Conservation (phyloP, 2,888 invertebrate genomes). For the Trachelus troglodyta region DNA sequence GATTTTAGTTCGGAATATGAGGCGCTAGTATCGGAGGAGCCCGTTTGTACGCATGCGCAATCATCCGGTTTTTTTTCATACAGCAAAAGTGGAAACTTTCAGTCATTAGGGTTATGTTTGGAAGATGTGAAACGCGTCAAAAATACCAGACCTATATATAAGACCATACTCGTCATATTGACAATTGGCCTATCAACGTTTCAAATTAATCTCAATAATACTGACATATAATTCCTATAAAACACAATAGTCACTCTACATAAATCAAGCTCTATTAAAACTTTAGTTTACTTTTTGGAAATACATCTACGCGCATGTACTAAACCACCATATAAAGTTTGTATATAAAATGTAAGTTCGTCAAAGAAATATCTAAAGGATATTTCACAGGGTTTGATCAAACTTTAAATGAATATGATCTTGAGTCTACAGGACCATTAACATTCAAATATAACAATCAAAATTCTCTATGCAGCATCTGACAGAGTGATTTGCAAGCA, state of each 20-base stretch:
- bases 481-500: not conserved
- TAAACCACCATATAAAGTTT: not conserved
- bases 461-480: not conserved
- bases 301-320: not conserved
- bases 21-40: too few relatives aligned
- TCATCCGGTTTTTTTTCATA: too few relatives aligned
- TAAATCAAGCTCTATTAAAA: not conserved
- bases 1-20: too few relatives aligned
- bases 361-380: not conserved
- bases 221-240: not conserved
- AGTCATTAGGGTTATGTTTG: too few relatives aligned
- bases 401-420: not conserved
- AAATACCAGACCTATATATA: too few relatives aligned
- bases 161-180: slow-evolving; percentile 67
- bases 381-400: not conserved
- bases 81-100: too few relatives aligned
- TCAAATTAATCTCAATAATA: not conserved
- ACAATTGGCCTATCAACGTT: not conserved
- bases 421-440: not conserved
- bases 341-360: not conserved
- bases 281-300: not conserved
- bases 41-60: too few relatives aligned
- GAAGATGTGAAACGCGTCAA: too few relatives aligned
- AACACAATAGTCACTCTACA: not conserved
- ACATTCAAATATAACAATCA: not conserved